Evolutionary conservation across 2,888 invertebrate genomes (phyloP).

Genomic region (Drosophila nr. perissopoda): DNA sequence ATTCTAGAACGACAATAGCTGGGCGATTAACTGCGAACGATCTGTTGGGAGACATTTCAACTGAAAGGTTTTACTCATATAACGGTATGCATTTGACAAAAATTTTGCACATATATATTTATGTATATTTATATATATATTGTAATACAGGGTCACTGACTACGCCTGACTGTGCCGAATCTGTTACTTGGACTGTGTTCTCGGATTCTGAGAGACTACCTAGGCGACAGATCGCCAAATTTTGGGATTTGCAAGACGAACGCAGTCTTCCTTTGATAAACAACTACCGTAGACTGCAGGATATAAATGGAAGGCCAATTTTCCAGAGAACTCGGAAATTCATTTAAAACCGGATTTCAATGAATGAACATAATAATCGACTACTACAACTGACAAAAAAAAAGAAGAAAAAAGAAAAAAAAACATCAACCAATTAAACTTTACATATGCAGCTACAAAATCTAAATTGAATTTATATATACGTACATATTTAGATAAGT

Average conservation of each 20-base stretch:
- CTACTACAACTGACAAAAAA: conserved; percentile 1
- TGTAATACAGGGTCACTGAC: conserved; percentile 89
- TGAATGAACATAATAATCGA: neutral
- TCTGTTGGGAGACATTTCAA: conserved; percentile 68
- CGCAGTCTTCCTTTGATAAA: conserved; percentile 36
- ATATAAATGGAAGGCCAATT: conserved; percentile 41
- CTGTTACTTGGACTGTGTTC: conserved; percentile 90
- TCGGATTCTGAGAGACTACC: conserved; percentile 85
- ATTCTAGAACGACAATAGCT: conserved; percentile 51
- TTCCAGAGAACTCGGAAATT: conserved; percentile 25
- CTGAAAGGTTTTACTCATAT: conserved; percentile 72
- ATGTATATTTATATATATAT: neutral
- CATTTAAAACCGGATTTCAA: neutral
- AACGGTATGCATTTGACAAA: conserved; percentile 56
- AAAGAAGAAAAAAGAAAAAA: conserved; percentile 8
- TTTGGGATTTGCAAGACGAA: conserved; percentile 50
- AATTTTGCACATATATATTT: neutral
- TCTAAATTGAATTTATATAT: neutral
- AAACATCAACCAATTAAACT: conserved; percentile 13
- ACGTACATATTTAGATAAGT: neutral
- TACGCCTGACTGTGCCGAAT: conserved; percentile 89
- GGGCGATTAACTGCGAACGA: conserved; percentile 53
- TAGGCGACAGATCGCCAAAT: conserved; percentile 48
- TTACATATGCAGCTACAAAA: conserved; percentile 8
- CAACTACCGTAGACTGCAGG: conserved; percentile 54